Base-by-base conservation (phyloP, 2,888 invertebrate genomes). In the Alloscopus bannaensis region DNA sequence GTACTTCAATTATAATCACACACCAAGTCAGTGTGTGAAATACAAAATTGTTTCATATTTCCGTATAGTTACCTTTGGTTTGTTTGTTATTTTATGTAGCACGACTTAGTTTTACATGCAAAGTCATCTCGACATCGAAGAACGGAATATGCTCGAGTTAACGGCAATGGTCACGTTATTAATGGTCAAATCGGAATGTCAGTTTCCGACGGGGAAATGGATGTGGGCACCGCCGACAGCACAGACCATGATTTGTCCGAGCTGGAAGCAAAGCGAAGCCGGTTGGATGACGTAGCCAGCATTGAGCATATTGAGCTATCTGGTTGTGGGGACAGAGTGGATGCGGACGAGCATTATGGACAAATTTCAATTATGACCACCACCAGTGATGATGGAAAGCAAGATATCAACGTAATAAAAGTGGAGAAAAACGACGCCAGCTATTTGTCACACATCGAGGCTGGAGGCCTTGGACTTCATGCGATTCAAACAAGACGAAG, bases 101-200 rank as follows among this genome's bases (percentile, higher is more conserved):
- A 82, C 45, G 84, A 84, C 36, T 59, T 84, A 40, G 50, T 79
- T 11, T 66, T 84, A 2, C 84, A 84, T 78, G 76, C 73, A 0
- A 66, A 78, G 22, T 81, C 82, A 1, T 55, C 70, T 2, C 79
- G 80, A 36, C 84, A 84, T 60, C 80, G 81, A 50, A 13, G 60
- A 62, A 70, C 69, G 16, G 69, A 72, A 28, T 72, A 72, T 28
- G 72, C 72, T 20, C 31, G 72, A 29, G 62, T 47, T 64, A 72
- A 62, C 13, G n/a, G n/a, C n/a, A n/a, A n/a, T n/a, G 72, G 72
- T 4, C 62, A 64, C 13, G 40, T 40, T 6, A 64, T 72, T 18
- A 36, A 24, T 31, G 60, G 60, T 13, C 71, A 71, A 60, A 60
- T 60, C 6, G 50, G 50, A 1, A 60, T 71, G 24, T 62, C 69